Conservation (phyloP, 2,888 invertebrate species). For the Tigriopus californicus region DNA sequence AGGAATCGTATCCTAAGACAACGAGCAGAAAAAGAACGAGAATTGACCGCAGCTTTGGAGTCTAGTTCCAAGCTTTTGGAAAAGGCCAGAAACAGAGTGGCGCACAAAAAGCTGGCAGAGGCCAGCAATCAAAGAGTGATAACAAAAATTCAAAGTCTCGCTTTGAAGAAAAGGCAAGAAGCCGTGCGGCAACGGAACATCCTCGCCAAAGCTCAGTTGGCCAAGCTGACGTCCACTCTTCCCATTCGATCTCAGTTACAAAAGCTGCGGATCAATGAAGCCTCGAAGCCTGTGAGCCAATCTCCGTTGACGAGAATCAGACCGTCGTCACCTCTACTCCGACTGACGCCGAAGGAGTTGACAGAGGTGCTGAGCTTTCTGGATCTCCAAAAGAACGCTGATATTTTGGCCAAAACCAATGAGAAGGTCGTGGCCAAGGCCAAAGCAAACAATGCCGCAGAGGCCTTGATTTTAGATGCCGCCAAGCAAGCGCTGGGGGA, state of each 20-base stretch:
- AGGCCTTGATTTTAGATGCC: not conserved
- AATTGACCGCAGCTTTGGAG: too few species aligned
- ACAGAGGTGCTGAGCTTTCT: not conserved
- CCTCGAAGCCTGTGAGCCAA: not conserved
- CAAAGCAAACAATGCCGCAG: constrained; percentile 1
- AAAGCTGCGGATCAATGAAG: not conserved
- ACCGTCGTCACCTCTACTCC: not conserved
- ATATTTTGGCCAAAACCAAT: constrained; percentile 2
- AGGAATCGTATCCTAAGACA: too few species aligned
- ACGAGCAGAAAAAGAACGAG: too few species aligned
- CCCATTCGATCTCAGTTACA: too few species aligned
- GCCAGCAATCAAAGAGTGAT: not conserved
- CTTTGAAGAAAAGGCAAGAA: not conserved
- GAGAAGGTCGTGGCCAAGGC: not conserved
- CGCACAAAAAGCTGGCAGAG: not conserved
- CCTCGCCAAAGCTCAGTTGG: not conserved
- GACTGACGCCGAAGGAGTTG: not conserved
- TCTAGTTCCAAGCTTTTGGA: too few species aligned
- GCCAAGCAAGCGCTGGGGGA: not conserved
- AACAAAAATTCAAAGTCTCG: not conserved
- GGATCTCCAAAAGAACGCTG: constrained; percentile 9
- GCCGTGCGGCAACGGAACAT: not conserved
- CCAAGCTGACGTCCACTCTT: not conserved
- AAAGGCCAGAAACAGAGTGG: not conserved
- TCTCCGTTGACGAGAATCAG: not conserved